Evolutionary conservation across 2,888 invertebrate species (phyloP).

Genomic region (Neria commutata): DNA sequence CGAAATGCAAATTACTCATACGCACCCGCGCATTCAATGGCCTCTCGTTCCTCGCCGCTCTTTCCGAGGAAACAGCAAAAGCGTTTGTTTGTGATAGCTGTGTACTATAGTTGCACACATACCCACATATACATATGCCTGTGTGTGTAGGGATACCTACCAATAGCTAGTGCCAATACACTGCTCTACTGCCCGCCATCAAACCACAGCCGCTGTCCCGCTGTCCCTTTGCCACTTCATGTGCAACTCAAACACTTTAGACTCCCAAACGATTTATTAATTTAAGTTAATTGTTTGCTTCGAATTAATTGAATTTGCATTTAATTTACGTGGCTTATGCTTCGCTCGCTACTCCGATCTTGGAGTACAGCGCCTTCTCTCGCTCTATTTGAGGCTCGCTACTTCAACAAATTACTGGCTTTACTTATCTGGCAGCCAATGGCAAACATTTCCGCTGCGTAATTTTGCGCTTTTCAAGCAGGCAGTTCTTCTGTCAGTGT

Average conservation of each 20-base stretch:
- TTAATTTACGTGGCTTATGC: slow-evolving; percentile 19
- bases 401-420: too few species aligned
- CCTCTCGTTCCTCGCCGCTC: background rate
- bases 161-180: background rate
- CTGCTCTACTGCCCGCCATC: background rate
- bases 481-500: too few species aligned
- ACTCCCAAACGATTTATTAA: slow-evolving; percentile 53
- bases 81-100: background rate
- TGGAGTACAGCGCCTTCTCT: too few species aligned
- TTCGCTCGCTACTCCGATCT: too few species aligned
- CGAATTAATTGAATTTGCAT: slow-evolving; percentile 53
- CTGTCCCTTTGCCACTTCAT: too few species aligned
- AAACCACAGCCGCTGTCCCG: too few species aligned
- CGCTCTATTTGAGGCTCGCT: too few species aligned
- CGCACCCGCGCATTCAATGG: slow-evolving; percentile 24
- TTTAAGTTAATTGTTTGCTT: slow-evolving; percentile 58
- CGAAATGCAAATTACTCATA: slow-evolving; percentile 47
- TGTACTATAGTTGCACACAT: background rate
- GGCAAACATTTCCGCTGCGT: too few species aligned
- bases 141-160: background rate
- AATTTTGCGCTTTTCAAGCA: too few species aligned
- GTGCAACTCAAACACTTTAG: background rate
- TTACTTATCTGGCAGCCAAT: too few species aligned
- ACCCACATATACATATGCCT: background rate
- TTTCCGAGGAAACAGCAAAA: background rate